Conservation (phyloP, 2,113 vertebrate genomes). For the Prionailurus bengalensis region DNA sequence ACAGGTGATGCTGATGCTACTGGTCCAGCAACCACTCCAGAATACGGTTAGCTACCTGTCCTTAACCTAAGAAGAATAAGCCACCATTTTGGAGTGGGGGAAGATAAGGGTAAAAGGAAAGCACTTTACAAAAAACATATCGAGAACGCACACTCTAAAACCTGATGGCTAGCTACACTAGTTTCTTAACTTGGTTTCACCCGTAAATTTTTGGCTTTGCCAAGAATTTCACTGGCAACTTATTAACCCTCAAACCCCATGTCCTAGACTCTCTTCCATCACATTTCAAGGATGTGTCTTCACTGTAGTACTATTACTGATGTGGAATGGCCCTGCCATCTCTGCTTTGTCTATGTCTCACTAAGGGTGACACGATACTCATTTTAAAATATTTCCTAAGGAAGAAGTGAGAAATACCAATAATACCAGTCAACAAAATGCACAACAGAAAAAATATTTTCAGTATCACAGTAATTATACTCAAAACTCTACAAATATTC, state of each 20-base stretch:
- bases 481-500: slow-evolving; percentile 14
- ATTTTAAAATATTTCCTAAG: background rate
- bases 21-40: background rate
- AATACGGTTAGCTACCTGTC: background rate
- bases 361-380: background rate
- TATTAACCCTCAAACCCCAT: background rate
- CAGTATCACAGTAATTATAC: background rate
- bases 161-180: background rate
- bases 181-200: background rate
- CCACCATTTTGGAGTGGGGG: background rate
- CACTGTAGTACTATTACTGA: background rate
- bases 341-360: background rate
- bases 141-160: background rate
- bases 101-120: background rate
- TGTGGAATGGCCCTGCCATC: background rate
- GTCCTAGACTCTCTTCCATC: background rate
- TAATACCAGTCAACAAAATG: background rate
- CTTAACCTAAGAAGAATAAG: background rate
- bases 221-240: background rate
- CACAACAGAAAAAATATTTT: background rate
- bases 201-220: background rate
- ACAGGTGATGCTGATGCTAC: background rate
- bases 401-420: background rate
- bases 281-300: background rate
- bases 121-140: background rate